Base-by-base conservation (phyloP, 2,797 vertebrate genomes). In the Hydrophis major region DNA sequence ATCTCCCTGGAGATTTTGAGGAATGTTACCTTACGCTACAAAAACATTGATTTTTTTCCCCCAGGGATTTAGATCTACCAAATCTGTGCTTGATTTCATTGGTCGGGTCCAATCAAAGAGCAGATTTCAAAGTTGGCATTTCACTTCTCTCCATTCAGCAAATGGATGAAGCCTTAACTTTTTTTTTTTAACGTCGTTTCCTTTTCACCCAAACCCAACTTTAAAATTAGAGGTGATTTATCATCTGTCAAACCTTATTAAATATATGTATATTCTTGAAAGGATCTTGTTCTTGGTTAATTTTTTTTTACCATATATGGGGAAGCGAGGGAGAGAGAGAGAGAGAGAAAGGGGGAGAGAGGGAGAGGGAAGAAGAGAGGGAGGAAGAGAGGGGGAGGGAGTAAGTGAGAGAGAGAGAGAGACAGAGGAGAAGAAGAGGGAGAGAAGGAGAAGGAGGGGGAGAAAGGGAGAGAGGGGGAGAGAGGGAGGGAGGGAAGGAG, bases 231-330 rank as follows among this genome's bases (percentile, higher is more conserved):
- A 53, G 6, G 91, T 63, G 89, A 89, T 88, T 92, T 90, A 47
- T 90, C 60, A 93, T 25, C 16, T 25, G 25, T 25, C 6, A 2
- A 12, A 32, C 25, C 14, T 4, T 4, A 6, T 60, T 11, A 63
- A 83, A 92, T 61, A 32, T 57, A 78, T 56, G 50, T 4, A 11
- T 61, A 55, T 47, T 60, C 42, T 86, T 86, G n/a, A 56, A 89
- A 89, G 42, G 32, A 28, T 74, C n/a, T 87, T 95, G 92, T 16
- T 90, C 88, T 90, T 94, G 89, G 94, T 95, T 96, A 96, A 97
- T 32, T 32, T 32, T 32, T 32, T 32, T 96, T 69, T 32, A 32
- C 13, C 66, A 32, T 32, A 32, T 69, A 6, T 16, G n/a, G 6
- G 66, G 6, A n/a, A 32, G 0, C 2, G 28, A 66, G 11, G 1